Conservation (phyloP, 2,113 vertebrate genomes). For the Egretta garzetta region DNA sequence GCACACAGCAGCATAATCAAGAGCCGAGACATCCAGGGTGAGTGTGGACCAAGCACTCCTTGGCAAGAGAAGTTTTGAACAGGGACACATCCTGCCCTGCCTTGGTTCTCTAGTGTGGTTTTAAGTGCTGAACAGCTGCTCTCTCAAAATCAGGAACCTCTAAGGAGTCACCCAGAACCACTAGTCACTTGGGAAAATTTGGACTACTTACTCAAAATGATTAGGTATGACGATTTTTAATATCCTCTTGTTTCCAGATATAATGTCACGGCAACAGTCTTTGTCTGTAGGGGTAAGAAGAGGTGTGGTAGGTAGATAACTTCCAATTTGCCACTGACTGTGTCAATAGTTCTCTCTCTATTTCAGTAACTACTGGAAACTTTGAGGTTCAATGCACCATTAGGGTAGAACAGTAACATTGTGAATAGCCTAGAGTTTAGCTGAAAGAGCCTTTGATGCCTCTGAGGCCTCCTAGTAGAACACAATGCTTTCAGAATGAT, state of each 20-base stretch:
- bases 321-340: neutral
- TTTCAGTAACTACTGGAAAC: neutral
- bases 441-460: neutral
- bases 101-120: neutral
- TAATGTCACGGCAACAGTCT: neutral
- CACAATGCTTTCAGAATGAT: neutral
- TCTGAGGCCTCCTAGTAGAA: neutral
- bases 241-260: neutral
- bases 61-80: neutral
- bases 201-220: neutral
- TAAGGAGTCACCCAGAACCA: neutral
- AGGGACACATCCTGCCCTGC: neutral
- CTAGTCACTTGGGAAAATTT: neutral
- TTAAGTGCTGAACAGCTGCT: neutral
- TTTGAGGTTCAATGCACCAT: neutral
- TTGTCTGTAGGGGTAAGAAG: neutral
- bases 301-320: neutral
- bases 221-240: neutral
- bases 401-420: neutral
- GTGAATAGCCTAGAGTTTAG: neutral
- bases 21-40: neutral
- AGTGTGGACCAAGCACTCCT: neutral
- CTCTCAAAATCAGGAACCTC: neutral
- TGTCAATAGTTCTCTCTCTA: neutral
- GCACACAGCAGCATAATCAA: neutral